Conservation (phyloP, 2,113 vertebrate genomes). For the Platysternon megacephalum region DNA sequence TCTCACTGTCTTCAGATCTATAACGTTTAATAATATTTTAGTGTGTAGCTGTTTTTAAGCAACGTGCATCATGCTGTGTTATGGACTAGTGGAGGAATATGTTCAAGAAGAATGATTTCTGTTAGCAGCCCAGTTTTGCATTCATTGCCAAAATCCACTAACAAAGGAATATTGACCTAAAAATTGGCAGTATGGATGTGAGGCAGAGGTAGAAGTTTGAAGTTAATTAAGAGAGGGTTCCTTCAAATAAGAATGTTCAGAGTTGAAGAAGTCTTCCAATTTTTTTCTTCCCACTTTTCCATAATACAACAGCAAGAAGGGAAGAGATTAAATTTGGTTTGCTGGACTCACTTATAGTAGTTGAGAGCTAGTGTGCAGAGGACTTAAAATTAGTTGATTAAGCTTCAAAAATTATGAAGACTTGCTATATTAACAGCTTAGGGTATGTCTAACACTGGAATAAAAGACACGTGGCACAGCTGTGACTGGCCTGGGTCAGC, state of each 20-base stretch:
- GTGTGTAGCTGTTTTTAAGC: background rate
- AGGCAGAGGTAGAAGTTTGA: background rate
- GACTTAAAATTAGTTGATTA: background rate
- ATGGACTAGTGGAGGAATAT: background rate
- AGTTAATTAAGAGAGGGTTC: constrained; percentile 22
- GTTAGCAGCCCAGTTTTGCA: background rate
- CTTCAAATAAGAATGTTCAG: background rate
- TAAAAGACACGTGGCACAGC: background rate
- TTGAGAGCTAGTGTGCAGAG: background rate
- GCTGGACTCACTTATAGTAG: background rate
- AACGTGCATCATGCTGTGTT: background rate
- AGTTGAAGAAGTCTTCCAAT: background rate
- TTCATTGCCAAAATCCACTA: background rate
- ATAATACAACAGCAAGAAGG: background rate
- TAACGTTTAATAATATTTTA: background rate
- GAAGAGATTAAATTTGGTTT: background rate
- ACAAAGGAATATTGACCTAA: constrained; percentile 15
- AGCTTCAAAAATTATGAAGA: background rate
- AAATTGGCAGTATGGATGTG: background rate
- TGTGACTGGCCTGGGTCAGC: background rate
- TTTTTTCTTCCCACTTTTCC: background rate
- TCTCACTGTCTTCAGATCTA: background rate
- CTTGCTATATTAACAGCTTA: background rate
- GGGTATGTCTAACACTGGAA: background rate
- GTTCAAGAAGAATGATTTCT: background rate